phyloP scores from a whole-genome alignment of 2,113 vertebrate species.

The Dryoscopus gambensis region DNA sequence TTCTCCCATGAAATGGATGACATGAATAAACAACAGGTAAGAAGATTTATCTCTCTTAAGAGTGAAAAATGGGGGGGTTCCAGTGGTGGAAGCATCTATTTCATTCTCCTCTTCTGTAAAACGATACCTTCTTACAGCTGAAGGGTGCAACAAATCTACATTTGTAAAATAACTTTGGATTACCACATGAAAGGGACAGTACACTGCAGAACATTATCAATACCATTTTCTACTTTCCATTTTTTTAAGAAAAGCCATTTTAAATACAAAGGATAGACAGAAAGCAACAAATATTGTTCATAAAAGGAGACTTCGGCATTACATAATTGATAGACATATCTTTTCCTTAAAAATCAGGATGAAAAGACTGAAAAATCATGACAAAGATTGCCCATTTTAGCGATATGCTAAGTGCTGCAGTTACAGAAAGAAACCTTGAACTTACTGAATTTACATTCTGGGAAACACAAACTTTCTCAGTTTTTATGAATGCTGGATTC shows the following conservation, averaged over 20 bases:
- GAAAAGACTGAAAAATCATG: background rate
- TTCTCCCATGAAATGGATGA: background rate
- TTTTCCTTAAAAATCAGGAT: background rate
- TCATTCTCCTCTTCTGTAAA: background rate
- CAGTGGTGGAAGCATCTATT: background rate
- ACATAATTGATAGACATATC: accelerated
- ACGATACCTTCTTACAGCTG: background rate
- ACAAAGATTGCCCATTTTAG: background rate
- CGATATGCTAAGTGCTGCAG: background rate
- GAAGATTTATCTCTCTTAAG: background rate
- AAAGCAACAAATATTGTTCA: background rate
- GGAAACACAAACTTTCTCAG: background rate
- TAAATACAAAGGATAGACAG: background rate
- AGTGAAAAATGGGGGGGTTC: background rate
- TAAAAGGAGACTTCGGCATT: background rate
- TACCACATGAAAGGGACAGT: background rate
- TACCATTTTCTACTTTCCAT: background rate
- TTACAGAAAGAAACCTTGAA: background rate
- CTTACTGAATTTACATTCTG: background rate
- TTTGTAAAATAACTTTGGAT: background rate
- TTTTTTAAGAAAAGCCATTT: background rate
- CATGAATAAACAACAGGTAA: background rate
- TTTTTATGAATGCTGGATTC: background rate
- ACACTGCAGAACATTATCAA: background rate
- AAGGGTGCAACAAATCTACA: background rate